Evolutionary conservation across 2,888 invertebrate genomes (phyloP), one percentile per base, ranked within the genome.

Genomic region (Trilocha varians): DNA sequence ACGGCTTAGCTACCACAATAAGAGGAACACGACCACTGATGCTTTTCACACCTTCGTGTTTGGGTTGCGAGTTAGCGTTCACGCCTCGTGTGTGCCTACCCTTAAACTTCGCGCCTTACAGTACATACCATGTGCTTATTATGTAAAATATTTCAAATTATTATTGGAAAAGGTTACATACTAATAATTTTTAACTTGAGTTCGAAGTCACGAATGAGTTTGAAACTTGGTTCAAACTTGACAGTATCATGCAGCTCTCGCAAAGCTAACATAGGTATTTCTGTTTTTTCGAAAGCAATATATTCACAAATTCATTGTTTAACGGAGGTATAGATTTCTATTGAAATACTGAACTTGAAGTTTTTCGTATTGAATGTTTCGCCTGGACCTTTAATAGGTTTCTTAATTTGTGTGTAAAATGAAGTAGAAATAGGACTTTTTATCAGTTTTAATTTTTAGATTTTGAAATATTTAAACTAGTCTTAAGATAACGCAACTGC

Each of bases 31-130:
- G 67, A 66, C 68, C 63, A 62, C 59, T 54, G 58, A 60, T 60
- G 73, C 82, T 84, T 85, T 85, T 85, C 84, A 85, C 85, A 85
- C 85, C 82, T 85, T 69, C 62, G 64, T 84, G 76, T 85, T 85
- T 84, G 83, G 63, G 57, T 57, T 59, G 58, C 57, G 64, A 56
- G 73, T 84, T 85, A 84, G 75, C 72, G 63, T 83, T 79, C 73
- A 84, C 85, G 78, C 84, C 82, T 80, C 61, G 59, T 71, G 76
- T 82, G 67, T 79, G 59, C 62, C 70, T 69, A 79, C 83, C 83
- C 82, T 66, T 75, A 77, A 74, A 71, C 68, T 75, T 84, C 77
- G 78, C 84, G 71, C 82, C 80, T 57, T 44, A 45, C 57, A 55
- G 49, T 70, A 84, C 78, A 84, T 85, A 83, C 65, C 80, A 69